Evolutionary conservation across 2,888 invertebrate genomes (phyloP).

Genomic region (Sinhomidia bicolor): DNA sequence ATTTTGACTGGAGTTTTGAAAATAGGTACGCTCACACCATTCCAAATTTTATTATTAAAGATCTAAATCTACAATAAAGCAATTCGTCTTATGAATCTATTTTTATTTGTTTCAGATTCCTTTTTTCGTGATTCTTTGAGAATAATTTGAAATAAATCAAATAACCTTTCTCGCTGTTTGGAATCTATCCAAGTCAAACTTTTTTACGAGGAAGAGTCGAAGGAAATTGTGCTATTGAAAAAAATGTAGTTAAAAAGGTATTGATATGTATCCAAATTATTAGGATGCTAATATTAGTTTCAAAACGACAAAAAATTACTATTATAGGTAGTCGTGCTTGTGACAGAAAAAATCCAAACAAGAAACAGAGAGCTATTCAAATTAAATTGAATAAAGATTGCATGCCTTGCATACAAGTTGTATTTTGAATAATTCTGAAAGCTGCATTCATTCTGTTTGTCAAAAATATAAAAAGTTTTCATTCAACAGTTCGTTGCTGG

Average conservation of each 20-base stretch:
- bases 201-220: neutral
- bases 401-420: neutral
- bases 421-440: too few relatives aligned
- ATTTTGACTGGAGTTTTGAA: slow-evolving; percentile 3
- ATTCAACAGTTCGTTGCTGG: slow-evolving; percentile 33
- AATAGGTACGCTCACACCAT: neutral
- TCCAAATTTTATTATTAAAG: too few relatives aligned
- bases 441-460: neutral
- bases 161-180: neutral
- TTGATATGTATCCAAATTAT: slow-evolving; percentile 43
- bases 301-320: neutral
- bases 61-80: too few relatives aligned
- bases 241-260: neutral
- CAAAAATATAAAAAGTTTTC: neutral
- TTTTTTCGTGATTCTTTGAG: too few relatives aligned
- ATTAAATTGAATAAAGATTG: slow-evolving; percentile 10
- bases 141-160: neutral
- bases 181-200: slow-evolving; percentile 41
- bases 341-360: neutral
- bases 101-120: too few relatives aligned
- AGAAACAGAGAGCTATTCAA: neutral
- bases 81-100: too few relatives aligned
- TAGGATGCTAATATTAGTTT: neutral
- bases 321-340: neutral
- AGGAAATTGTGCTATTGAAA: neutral